These are phyloP conservation scores for Bombus consobrinus DNA, from an alignment of 1,140 invertebrate species.

Conservation along the genomic window DNA sequence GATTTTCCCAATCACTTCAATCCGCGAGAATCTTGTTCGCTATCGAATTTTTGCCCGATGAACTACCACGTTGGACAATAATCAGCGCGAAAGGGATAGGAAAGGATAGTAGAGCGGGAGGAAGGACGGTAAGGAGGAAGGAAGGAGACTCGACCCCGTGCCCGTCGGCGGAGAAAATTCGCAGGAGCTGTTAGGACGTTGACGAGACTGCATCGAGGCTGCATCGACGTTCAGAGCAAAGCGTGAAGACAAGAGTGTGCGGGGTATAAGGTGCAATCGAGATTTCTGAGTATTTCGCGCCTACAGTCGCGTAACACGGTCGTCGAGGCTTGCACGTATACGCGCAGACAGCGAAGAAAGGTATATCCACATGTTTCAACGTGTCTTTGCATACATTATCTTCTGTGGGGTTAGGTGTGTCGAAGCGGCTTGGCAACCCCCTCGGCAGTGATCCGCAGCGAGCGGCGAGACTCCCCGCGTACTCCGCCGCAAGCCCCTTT, in stretches of 20 bases:
- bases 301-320: neutral
- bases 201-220: neutral
- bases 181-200: conserved; percentile 31
- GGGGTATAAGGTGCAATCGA: conserved; percentile 46
- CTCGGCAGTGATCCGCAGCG: conserved; percentile 42
- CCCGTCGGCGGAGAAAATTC: conserved; percentile 53
- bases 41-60: neutral
- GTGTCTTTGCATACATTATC: conserved; percentile 82
- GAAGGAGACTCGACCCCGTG: neutral
- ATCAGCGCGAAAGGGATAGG: neutral
- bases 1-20: neutral
- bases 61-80: neutral
- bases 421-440: conserved; percentile 28
- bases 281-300: conserved; percentile 32
- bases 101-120: neutral
- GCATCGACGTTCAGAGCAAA: conserved; percentile 7
- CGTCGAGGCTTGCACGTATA: neutral
- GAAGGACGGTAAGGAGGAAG: neutral
- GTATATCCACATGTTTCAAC: conserved; percentile 72
- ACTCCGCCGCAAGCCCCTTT: conserved; percentile 53
- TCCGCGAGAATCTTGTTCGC: neutral
- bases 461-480: conserved; percentile 3
- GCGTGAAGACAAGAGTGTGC: conserved; percentile 31
- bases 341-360: neutral
- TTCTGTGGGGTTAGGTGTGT: conserved; percentile 55